Base-by-base conservation (phyloP, 92 coral and sea anemone genomes). In the Zoanthus solanderi region DNA sequence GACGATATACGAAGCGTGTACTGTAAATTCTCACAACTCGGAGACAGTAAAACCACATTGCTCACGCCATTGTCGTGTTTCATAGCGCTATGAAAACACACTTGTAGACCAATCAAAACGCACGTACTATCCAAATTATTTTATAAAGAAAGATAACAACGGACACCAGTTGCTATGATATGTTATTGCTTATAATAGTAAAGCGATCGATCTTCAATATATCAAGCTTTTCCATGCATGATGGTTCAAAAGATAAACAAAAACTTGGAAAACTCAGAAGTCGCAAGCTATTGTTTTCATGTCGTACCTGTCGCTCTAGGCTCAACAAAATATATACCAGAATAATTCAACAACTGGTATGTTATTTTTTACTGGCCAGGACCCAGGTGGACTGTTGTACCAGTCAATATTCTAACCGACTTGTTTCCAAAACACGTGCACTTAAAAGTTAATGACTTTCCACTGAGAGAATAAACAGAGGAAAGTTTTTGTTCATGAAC, bases 371-470 rank as follows among this genome's bases (percentile, higher is more conserved):
- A 65, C 57, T 29, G 12, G 75, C 23, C 15, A 2, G 5, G 14
- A 12, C 32, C 44, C 85, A 16, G 85, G 75, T 81, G 85, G 60
- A 45, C n/a, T 16, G 14, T 29, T 17, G 15, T 68, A 81, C 85
- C 75, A 9, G 85, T 29, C 75, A 67, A 7, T 46, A 67, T 68
- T 16, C 45, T 17, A 66, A 81, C 85, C 17, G 75, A 29, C 57
- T 63, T 80, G 85, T 81, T 81, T 9, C 66, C 85, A 81, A 53
- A 88, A 78, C 92, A 90, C 92, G 90, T 90, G 92, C 75, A 32
- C 78, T 90, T 28, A 90, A 71, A 84, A 85, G 72, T 90, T 90
- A 73, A 90, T 90, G 58, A 61, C 69, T 17, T 67, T 37, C 44
- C 56, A 32, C 85, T 44, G 78, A 80, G 82, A 87, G 78, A 81